Base-by-base conservation (phyloP, 2,888 invertebrate genomes). In the Polyploca ridens region DNA sequence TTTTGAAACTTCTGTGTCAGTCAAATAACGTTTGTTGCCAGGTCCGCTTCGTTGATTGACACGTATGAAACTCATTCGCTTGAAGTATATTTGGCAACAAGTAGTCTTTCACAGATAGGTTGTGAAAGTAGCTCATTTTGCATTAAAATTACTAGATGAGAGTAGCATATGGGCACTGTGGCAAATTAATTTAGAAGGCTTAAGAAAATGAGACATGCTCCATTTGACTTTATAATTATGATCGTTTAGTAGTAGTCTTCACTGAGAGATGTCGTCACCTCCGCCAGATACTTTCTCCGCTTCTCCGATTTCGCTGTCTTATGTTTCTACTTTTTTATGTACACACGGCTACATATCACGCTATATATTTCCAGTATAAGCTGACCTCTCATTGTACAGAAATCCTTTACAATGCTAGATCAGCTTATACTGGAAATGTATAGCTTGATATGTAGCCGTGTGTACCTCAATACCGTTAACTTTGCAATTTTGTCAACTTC, bases 401-500 rank as follows among this genome's bases (percentile, higher is more conserved):
- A n/a, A n/a, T n/a, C n/a, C n/a, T n/a, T n/a, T n/a, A n/a, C n/a
- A n/a, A n/a, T n/a, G n/a, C n/a, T n/a, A n/a, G n/a, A n/a, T n/a
- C n/a, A n/a, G n/a, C n/a, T n/a, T n/a, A n/a, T n/a, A n/a, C n/a
- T n/a, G n/a, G n/a, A n/a, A n/a, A n/a, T n/a, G n/a, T n/a, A n/a
- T n/a, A n/a, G n/a, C n/a, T n/a, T n/a, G n/a, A n/a, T n/a, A n/a
- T n/a, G n/a, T n/a, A n/a, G n/a, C n/a, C n/a, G n/a, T n/a, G n/a
- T n/a, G n/a, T 82, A 76, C 66, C 75, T 74, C 76, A 77, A 76
- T 76, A 74, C 74, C 76, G 73, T 74, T 77, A 80, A 81, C 82
- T 78, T 27, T 84, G 83, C 83, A 86, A 85, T 86, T 89, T 87
- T 88, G 88, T 89, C 87, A 87, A 87, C 41, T 5, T 41, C 88